phyloP scores from a whole-genome alignment of 1,140 invertebrate species.

The Gonatopus flavifemur region DNA sequence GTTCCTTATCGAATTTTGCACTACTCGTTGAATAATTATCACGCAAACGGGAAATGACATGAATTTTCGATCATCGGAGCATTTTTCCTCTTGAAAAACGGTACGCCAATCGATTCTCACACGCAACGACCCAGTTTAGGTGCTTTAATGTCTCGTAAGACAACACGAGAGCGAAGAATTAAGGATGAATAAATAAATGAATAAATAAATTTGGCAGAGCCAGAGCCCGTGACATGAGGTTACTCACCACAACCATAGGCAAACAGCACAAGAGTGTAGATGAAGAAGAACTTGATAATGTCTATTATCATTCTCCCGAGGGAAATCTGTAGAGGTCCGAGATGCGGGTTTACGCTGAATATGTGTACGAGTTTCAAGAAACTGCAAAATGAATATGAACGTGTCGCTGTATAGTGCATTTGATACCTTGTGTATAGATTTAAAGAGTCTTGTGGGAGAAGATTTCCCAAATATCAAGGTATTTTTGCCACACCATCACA shows the following conservation, averaged over 20 bases:
- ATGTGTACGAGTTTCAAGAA: conserved; percentile 93
- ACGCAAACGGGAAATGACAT: no score
- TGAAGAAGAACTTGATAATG: conserved; percentile 92
- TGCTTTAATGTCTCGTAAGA: no score
- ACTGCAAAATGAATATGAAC: conserved; percentile 56
- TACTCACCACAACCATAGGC: conserved; percentile 83
- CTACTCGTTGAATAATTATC: no score
- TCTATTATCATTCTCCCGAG: conserved; percentile 90
- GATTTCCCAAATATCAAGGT: no score
- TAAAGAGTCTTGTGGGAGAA: background rate
- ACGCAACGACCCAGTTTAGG: no score
- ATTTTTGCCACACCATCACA: no score
- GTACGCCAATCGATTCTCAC: no score
- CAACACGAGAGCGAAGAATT: background rate
- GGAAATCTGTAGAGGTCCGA: conserved; percentile 88
- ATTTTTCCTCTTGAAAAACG: background rate
- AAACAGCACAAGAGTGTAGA: conserved; percentile 86
- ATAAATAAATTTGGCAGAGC: conserved; percentile 4
- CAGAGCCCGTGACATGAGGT: background rate
- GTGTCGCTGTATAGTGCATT: background rate
- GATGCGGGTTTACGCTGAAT: conserved; percentile 92
- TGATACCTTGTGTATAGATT: background rate
- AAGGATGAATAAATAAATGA: conserved; percentile 9
- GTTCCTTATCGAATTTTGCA: no score
- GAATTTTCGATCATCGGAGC: background rate